Percentiles rank a stretch among this genome's conserved stretches.
phyloP scores from a whole-genome alignment of 2,113 vertebrate species.

The Coreoperca whiteheadi region DNA sequence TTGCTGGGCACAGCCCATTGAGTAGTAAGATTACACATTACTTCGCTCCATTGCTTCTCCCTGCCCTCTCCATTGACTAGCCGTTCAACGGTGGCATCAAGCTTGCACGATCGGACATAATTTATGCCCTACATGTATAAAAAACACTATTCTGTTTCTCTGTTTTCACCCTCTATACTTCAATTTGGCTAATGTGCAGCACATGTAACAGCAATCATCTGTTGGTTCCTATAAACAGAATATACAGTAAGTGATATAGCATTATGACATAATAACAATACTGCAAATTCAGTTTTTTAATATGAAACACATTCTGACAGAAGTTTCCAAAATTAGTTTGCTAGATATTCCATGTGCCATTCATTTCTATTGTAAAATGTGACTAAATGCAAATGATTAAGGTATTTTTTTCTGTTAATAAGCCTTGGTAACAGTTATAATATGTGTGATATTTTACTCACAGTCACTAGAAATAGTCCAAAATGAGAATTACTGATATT shows the following conservation, averaged over 20 bases:
- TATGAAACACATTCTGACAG: neutral
- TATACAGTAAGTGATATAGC: slow-evolving; percentile 16
- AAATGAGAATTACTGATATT: neutral
- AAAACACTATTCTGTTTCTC: slow-evolving; percentile 76
- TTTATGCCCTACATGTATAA: slow-evolving; percentile 91
- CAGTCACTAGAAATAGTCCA: neutral
- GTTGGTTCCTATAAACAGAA: slow-evolving; percentile 40
- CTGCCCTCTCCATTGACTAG: slow-evolving; percentile 99
- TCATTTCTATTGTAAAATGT: neutral
- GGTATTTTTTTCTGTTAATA: slow-evolving; percentile 2
- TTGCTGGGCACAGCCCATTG: slow-evolving; percentile 99
- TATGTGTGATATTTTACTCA: slow-evolving; percentile 17
- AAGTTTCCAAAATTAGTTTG: neutral
- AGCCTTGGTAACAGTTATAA: neutral
- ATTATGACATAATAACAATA: neutral
- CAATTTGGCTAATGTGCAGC: slow-evolving; percentile 66
- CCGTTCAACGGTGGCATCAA: slow-evolving; percentile 94
- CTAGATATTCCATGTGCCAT: neutral
- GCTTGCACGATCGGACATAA: slow-evolving; percentile 95
- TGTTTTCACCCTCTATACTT: slow-evolving; percentile 62
- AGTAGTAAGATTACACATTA: slow-evolving; percentile 99
- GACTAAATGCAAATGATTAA: slow-evolving; percentile 7
- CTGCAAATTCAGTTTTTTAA: slow-evolving; percentile 14
- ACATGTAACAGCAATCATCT: slow-evolving; percentile 60
- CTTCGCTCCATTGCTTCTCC: slow-evolving; percentile 98